These are phyloP conservation scores for Lepidostoma basale DNA, from an alignment of 1,140 invertebrate species.

Conservation along the genomic window DNA sequence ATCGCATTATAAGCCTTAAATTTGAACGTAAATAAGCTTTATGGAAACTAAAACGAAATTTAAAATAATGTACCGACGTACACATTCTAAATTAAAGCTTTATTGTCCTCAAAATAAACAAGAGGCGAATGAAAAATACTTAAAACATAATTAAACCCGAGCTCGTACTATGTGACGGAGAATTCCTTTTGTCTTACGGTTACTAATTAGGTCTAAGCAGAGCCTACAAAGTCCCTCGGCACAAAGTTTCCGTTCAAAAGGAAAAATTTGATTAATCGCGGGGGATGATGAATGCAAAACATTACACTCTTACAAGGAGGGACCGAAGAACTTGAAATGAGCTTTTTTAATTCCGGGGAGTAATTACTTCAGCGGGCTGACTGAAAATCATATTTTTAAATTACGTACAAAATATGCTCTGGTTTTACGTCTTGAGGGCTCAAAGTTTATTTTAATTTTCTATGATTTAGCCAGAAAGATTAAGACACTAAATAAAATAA, in stretches of 20 bases:
- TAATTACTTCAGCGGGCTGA: no score
- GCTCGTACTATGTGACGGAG: not conserved
- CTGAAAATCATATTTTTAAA: no score
- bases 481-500: no score
- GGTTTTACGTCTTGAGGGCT: no score
- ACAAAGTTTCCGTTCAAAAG: not conserved
- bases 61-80: no score
- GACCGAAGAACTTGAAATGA: not conserved
- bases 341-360: conserved; percentile 7
- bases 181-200: conserved; percentile 2
- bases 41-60: no score
- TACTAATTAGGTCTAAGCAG: conserved; percentile 7
- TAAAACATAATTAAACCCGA: conserved; percentile 17
- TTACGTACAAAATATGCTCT: no score
- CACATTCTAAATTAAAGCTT: not conserved
- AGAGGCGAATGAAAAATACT: conserved; percentile 13
- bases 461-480: no score
- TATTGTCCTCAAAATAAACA: conserved; percentile 14
- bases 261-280: conserved; percentile 13
- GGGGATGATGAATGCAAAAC: conserved; percentile 25
- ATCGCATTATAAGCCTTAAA: no score
- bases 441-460: no score
- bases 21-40: no score
- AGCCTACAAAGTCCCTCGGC: not conserved
- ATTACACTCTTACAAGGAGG: not conserved